Percentiles rank a stretch among this genome's conserved stretches.
These are phyloP conservation scores for Dicranocentrus wangi DNA, from an alignment of 2,888 invertebrate species.

Conservation along the genomic window DNA sequence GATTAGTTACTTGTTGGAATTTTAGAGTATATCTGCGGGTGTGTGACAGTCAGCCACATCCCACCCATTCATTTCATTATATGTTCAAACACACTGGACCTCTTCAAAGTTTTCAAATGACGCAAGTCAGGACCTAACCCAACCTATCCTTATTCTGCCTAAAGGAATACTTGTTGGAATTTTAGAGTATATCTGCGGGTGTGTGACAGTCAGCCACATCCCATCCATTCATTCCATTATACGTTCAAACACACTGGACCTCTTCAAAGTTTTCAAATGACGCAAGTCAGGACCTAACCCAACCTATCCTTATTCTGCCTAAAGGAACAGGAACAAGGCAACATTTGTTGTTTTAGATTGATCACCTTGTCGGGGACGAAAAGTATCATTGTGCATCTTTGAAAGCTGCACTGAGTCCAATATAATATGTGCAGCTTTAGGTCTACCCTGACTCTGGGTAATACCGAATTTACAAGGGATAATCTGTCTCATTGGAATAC, in stretches of 20 bases:
- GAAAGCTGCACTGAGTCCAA: no score
- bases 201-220: slow-evolving; percentile 9
- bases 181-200: slow-evolving; percentile 10
- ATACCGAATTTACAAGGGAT: no score
- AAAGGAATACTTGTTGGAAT: neutral
- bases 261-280: slow-evolving; percentile 1
- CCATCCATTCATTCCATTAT: slow-evolving; percentile 22
- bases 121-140: slow-evolving; percentile 33
- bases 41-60: slow-evolving; percentile 9
- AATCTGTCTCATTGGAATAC: no score
- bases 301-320: slow-evolving; percentile 18
- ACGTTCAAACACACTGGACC: neutral
- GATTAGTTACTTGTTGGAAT: slow-evolving; percentile 19
- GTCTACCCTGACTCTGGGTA: no score
- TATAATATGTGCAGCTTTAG: no score
- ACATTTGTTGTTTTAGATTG: no score
- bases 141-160: slow-evolving; percentile 18
- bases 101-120: slow-evolving; percentile 1
- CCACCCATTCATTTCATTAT: slow-evolving; percentile 23
- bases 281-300: slow-evolving; percentile 33
- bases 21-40: slow-evolving; percentile 32
- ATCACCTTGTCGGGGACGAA: no score
- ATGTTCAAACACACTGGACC: neutral
- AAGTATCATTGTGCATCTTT: no score
- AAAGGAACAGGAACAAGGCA: no score